Percentiles rank a stretch among this genome's conserved stretches.
phyloP scores from a whole-genome alignment of 2,113 vertebrate species.

The Phrynocephalus versicolor region DNA sequence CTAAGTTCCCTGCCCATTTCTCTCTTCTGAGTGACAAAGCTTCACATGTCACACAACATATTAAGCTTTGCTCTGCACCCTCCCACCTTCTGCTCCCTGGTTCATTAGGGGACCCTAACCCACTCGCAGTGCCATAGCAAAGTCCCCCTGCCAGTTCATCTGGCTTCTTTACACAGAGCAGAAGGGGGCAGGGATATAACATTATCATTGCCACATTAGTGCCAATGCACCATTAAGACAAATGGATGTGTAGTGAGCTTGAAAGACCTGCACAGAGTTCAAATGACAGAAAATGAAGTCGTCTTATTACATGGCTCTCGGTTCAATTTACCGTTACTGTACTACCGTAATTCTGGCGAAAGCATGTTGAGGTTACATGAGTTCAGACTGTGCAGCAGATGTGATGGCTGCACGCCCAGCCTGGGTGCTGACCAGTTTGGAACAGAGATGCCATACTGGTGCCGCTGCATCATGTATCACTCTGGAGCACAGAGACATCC shows the following conservation, averaged over 20 bases:
- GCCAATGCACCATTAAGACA: neutral
- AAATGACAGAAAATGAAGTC: neutral
- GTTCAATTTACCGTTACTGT: neutral
- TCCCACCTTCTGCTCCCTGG: too few relatives aligned
- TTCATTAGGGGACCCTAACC: too few relatives aligned
- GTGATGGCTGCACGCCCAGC: conserved; percentile 15
- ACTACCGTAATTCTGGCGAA: neutral
- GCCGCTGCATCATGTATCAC: conserved; percentile 15
- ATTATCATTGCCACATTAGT: neutral
- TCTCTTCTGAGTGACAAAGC: neutral
- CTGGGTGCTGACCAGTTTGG: conserved; percentile 9
- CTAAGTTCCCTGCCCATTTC: neutral
- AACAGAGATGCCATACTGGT: conserved; percentile 1
- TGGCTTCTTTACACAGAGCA: neutral
- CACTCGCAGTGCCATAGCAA: neutral
- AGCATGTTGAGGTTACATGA: neutral
- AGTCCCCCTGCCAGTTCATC: neutral
- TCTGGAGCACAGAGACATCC: neutral
- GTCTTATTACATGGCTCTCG: neutral
- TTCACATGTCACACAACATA: neutral
- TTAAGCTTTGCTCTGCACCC: neutral
- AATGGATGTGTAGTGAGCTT: neutral
- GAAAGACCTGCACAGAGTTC: neutral
- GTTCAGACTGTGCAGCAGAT: conserved; percentile 21
- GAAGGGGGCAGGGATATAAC: neutral